Conservation (phyloP, 2,113 vertebrate species). For the Hystrix cristata region DNA sequence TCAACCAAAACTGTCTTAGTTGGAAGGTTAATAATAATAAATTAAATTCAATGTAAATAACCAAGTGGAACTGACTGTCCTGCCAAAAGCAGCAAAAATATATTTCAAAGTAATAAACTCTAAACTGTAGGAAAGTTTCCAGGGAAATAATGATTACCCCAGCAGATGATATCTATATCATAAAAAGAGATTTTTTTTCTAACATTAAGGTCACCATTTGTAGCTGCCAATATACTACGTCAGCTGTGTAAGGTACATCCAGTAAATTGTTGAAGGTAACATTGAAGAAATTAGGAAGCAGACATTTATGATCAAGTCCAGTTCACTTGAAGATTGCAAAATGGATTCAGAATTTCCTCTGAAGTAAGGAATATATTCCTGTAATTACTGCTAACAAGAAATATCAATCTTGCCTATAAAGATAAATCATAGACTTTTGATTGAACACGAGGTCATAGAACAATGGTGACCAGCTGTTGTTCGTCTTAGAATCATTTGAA, state of each 20-base stretch:
- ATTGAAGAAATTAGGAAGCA: not conserved
- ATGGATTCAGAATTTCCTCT: not conserved
- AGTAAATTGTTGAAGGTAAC: not conserved
- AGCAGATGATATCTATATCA: not conserved
- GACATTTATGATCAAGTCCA: not conserved
- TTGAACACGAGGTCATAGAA: not conserved
- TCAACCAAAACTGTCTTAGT: slow-evolving; percentile 25
- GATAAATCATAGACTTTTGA: not conserved
- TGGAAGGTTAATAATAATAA: slow-evolving; percentile 40
- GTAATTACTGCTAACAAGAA: not conserved
- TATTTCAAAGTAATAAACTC: slow-evolving; percentile 58
- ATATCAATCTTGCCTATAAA: not conserved
- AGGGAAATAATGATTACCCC: slow-evolving; percentile 11
- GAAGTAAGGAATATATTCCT: not conserved
- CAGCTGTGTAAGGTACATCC: not conserved
- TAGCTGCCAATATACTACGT: not conserved
- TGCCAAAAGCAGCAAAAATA: slow-evolving; percentile 53
- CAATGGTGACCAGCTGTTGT: not conserved
- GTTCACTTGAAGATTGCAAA: not conserved
- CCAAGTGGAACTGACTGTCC: slow-evolving; percentile 48
- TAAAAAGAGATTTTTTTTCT: not conserved
- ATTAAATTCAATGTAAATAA: slow-evolving; percentile 66
- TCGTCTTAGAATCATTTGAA: not conserved
- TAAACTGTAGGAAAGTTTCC: not conserved
- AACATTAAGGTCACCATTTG: not conserved